Conservation (phyloP, 2,113 vertebrate species). For the Brienomyrus brachyistius region DNA sequence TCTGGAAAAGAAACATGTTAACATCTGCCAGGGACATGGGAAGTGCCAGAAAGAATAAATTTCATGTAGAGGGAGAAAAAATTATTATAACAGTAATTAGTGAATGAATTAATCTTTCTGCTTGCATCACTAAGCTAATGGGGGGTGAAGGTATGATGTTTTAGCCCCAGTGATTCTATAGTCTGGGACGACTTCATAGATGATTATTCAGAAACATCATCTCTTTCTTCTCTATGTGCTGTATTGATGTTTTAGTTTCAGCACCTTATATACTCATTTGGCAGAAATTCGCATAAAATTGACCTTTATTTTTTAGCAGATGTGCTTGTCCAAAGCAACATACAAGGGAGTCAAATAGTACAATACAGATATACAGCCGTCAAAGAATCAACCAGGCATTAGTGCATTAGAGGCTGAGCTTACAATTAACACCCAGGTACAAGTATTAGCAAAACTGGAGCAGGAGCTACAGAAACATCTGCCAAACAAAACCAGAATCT, state of each 20-base stretch:
- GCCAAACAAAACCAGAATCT: not conserved
- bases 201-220: not conserved
- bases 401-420: not conserved
- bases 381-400: not conserved
- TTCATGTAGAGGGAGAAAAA: constrained; percentile 1
- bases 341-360: not conserved
- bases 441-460: not conserved
- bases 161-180: no score
- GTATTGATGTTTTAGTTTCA: not conserved
- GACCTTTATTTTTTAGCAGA: not conserved
- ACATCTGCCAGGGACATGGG: constrained; percentile 30
- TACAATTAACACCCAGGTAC: not conserved
- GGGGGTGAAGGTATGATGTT: not conserved
- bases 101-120: constrained; percentile 38
- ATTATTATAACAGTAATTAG: constrained; percentile 33
- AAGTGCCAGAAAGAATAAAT: constrained; percentile 21
- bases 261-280: not conserved
- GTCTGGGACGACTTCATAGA: not conserved
- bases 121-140: constrained; percentile 3
- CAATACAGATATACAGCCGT: not conserved
- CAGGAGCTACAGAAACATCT: not conserved
- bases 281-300: not conserved
- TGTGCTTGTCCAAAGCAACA: not conserved
- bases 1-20: constrained; percentile 35
- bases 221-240: not conserved